Percentiles rank a stretch among this genome's conserved stretches.
Conservation (phyloP, 2,888 invertebrate genomes). For the Melolontha melolontha region DNA sequence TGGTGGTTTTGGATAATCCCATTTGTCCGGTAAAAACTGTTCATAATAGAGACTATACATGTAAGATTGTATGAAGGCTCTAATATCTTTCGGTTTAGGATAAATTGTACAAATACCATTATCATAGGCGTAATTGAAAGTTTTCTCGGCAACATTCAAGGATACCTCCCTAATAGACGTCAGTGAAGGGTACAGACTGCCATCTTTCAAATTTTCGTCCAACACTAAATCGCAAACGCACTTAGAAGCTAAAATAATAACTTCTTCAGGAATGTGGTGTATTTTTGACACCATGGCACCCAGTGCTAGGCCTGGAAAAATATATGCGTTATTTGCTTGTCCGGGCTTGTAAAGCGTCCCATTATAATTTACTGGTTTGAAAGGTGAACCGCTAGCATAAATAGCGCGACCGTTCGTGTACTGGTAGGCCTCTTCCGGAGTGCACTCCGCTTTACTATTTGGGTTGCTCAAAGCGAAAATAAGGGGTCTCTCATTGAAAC, state of each 20-base stretch:
- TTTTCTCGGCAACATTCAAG: conserved; percentile 82
- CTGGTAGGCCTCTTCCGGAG: conserved; percentile 95
- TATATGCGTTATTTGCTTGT: conserved; percentile 98
- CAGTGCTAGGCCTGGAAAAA: conserved; percentile 96
- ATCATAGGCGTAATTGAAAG: conserved; percentile 86
- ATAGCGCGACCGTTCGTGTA: conserved; percentile 90
- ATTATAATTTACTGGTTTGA: conserved; percentile 84
- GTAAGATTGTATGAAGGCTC: conserved; percentile 81
- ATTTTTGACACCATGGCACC: conserved; percentile 91
- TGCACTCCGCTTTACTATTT: conserved; percentile 97
- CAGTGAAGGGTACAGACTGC: conserved; percentile 93
- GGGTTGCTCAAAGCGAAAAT: conserved; percentile 99
- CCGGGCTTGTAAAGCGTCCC: conserved; percentile 89
- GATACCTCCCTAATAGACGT: conserved; percentile 87
- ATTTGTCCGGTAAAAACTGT: conserved; percentile 71
- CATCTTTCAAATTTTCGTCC: conserved; percentile 82
- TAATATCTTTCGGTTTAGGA: conserved; percentile 81
- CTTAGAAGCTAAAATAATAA: conserved; percentile 92
- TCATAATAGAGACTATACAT: conserved; percentile 81
- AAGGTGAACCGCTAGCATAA: conserved; percentile 98
- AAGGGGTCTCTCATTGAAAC: conserved; percentile 85
- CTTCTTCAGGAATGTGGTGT: conserved; percentile 89
- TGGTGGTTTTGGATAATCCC: conserved; percentile 18
- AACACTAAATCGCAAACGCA: conserved; percentile 85
- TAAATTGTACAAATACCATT: conserved; percentile 81